These are phyloP conservation scores for Lagopus muta DNA, from an alignment of 2,113 vertebrate genomes.

Conservation along the genomic window DNA sequence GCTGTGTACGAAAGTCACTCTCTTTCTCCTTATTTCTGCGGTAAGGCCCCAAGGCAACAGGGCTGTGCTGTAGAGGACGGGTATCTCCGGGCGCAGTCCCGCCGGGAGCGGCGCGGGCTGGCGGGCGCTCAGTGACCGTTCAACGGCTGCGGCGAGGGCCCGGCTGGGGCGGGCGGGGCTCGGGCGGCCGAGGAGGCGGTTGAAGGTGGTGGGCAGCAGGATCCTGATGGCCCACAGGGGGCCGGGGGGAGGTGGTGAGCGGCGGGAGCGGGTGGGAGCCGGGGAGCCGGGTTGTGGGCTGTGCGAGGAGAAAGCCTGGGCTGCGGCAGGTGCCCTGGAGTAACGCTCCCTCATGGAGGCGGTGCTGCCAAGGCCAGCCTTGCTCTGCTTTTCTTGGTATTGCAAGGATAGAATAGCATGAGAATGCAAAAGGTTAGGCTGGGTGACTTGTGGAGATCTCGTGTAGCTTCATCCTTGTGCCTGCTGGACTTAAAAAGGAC, in stretches of 20 bases:
- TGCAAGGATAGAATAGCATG: background rate
- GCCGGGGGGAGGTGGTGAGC: background rate
- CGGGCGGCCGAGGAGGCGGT: background rate
- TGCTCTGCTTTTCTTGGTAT: background rate
- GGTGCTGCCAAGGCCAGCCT: background rate
- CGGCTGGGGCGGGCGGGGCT: background rate
- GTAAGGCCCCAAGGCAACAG: fast-evolving
- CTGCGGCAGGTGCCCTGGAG: background rate
- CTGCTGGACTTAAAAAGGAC: background rate
- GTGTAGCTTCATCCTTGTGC: background rate
- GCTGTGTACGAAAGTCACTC: background rate
- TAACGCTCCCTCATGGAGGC: background rate
- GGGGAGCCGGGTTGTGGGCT: background rate
- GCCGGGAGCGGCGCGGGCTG: too few relatives aligned
- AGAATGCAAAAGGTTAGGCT: background rate
- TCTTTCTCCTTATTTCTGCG: background rate
- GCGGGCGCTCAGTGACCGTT: background rate
- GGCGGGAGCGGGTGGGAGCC: fast-evolving
- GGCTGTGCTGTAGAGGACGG: fast-evolving
- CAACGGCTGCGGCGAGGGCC: background rate
- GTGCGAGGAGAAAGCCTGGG: fast-evolving
- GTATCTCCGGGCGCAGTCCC: too few relatives aligned
- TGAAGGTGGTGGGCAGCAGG: background rate
- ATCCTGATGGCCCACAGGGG: fast-evolving
- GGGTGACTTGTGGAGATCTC: background rate